Evolutionary conservation across 2,888 invertebrate genomes (phyloP).

Genomic region (Furcula furcula): DNA sequence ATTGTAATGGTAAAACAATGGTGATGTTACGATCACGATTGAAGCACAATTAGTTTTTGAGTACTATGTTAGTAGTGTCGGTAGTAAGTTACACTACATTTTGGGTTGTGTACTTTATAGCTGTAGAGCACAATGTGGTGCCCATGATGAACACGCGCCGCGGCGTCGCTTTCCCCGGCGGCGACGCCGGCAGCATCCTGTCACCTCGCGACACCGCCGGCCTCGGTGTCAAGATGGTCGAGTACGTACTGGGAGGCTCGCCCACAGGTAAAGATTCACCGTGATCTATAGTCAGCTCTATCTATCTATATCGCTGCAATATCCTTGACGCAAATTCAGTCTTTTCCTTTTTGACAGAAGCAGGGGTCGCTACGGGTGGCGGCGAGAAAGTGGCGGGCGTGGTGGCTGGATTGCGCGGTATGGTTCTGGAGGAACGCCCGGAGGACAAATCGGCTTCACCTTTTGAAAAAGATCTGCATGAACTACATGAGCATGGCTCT

Average conservation of each 20-base stretch:
- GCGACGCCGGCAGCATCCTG: conserved; percentile 83
- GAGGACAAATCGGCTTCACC: conserved; percentile 73
- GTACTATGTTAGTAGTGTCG: too few species aligned
- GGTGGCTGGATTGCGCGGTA: conserved; percentile 68
- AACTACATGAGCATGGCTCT: conserved; percentile 69
- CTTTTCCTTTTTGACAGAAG: conserved; percentile 10
- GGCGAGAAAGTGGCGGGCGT: conserved; percentile 70
- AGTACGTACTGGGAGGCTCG: conserved; percentile 97
- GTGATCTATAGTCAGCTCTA: background rate
- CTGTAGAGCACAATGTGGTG: conserved; percentile 73
- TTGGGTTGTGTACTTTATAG: too few species aligned
- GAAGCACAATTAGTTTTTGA: too few species aligned
- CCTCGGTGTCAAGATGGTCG: conserved; percentile 98
- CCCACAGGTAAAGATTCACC: conserved; percentile 83
- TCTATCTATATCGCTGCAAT: too few species aligned
- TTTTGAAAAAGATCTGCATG: conserved; percentile 74
- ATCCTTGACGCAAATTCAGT: background rate
- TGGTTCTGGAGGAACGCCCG: conserved; percentile 70
- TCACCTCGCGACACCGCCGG: conserved; percentile 95
- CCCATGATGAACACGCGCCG: conserved; percentile 88
- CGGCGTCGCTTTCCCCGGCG: conserved; percentile 84
- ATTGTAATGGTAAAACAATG: too few species aligned
- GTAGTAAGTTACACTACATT: too few species aligned
- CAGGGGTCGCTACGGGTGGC: conserved; percentile 49
- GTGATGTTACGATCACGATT: too few species aligned